phyloP scores from a whole-genome alignment of 2,888 invertebrate genomes.

The Zelleria hepariella region DNA sequence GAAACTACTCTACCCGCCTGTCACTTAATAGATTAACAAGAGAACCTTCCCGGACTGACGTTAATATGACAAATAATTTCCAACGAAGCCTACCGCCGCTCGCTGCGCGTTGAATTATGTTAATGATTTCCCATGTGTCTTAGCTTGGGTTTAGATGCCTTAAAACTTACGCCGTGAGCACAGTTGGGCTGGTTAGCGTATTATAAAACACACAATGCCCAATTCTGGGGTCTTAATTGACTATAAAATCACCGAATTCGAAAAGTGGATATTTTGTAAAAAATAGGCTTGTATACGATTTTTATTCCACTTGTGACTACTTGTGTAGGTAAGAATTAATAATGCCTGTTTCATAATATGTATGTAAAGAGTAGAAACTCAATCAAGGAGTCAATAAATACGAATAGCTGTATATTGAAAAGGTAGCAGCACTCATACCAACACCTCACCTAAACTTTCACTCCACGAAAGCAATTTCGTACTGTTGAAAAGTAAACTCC shows the following conservation, averaged over 20 bases:
- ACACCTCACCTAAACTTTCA: slow-evolving; percentile 16
- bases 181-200: neutral
- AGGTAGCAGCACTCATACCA: neutral
- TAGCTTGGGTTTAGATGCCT: slow-evolving; percentile 6
- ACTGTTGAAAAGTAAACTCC: slow-evolving; percentile 33
- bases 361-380: too few species aligned
- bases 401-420: neutral
- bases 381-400: too few species aligned
- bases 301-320: too few species aligned
- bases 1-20: slow-evolving; percentile 19
- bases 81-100: slow-evolving; percentile 47
- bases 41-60: slow-evolving; percentile 48
- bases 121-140: slow-evolving; percentile 58
- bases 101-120: slow-evolving; percentile 63
- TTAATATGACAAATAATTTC: slow-evolving; percentile 70
- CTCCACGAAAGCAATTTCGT: slow-evolving; percentile 14
- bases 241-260: too few species aligned
- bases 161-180: neutral
- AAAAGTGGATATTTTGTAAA: too few species aligned
- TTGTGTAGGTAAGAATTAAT: too few species aligned
- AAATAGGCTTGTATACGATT: too few species aligned
- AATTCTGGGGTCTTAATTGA: too few species aligned
- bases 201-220: too few species aligned
- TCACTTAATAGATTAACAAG: slow-evolving; percentile 63
- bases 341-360: too few species aligned